Evolutionary conservation across 1,140 invertebrate species (phyloP).

Genomic region (Drosophila gunungcola): DNA sequence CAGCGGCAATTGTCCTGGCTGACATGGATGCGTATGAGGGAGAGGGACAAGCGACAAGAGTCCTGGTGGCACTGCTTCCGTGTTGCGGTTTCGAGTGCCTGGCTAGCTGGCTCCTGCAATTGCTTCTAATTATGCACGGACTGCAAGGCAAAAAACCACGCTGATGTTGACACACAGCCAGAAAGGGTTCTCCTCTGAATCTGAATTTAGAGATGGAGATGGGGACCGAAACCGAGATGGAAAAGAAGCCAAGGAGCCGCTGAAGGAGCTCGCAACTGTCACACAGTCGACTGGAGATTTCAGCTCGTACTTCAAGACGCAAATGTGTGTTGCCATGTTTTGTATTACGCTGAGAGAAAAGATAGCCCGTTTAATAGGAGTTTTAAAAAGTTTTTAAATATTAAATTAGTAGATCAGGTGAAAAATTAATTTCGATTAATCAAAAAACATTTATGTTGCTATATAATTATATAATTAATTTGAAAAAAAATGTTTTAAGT

Average conservation of each 20-base stretch:
- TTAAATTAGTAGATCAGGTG: no score
- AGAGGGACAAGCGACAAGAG: slow-evolving; percentile 24
- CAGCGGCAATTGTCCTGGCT: slow-evolving; percentile 50
- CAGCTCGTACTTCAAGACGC: slow-evolving; percentile 8
- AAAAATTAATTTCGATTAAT: no score
- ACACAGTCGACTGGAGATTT: slow-evolving; percentile 58
- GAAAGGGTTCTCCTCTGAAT: slow-evolving; percentile 15
- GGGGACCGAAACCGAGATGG: slow-evolving; percentile 7
- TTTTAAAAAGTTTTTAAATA: not conserved
- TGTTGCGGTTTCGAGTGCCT: slow-evolving; percentile 60
- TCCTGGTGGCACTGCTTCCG: slow-evolving; percentile 65
- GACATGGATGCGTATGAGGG: slow-evolving; percentile 30
- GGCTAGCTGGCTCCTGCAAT: slow-evolving; percentile 33
- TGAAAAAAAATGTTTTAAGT: no score
- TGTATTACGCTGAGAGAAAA: not conserved
- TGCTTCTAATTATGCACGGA: slow-evolving; percentile 73
- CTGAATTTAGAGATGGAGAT: slow-evolving; percentile 17
- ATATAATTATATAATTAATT: no score
- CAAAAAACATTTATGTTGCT: no score
- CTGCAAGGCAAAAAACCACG: slow-evolving; percentile 68
- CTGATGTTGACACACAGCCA: slow-evolving; percentile 56
- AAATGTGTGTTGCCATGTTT: slow-evolving; percentile 2
- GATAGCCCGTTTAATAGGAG: not conserved
- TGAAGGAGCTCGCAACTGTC: slow-evolving; percentile 76
- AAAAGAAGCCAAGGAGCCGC: slow-evolving; percentile 30